Percentiles rank a stretch among this genome's conserved stretches.
phyloP scores from a whole-genome alignment of 2,888 invertebrate genomes.

The Gasteruption jaculator region DNA sequence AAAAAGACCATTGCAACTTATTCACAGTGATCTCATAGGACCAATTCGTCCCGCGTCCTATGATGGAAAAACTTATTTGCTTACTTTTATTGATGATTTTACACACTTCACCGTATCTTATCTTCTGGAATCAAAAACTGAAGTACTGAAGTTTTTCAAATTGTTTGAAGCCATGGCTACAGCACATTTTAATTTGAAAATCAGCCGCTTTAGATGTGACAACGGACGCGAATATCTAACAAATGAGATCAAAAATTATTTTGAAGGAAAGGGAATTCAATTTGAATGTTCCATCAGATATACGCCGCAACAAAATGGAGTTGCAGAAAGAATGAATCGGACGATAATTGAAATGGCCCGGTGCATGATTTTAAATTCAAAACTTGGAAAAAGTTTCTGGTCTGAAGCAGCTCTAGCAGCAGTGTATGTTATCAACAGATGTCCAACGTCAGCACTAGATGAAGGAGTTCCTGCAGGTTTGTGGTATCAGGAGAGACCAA shows the following conservation, averaged over 20 bases:
- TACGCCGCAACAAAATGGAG: slow-evolving; percentile 33
- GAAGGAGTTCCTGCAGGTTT: slow-evolving; percentile 26
- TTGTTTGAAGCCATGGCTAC: slow-evolving; percentile 23
- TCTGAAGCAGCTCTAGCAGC: slow-evolving; percentile 30
- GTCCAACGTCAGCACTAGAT: slow-evolving; percentile 24
- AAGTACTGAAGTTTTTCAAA: slow-evolving; percentile 28
- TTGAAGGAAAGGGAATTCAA: slow-evolving; percentile 23
- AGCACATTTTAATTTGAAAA: slow-evolving; percentile 27
- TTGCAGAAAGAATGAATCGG: slow-evolving; percentile 31
- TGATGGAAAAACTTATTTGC: slow-evolving; percentile 21
- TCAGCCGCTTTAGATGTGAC: slow-evolving; percentile 27
- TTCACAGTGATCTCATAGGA: slow-evolving; percentile 30
- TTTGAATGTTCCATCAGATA: slow-evolving; percentile 29
- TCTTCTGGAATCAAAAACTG: slow-evolving; percentile 21
- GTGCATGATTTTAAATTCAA: slow-evolving; percentile 35
- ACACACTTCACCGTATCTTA: slow-evolving; percentile 25
- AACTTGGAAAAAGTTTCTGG: slow-evolving; percentile 40
- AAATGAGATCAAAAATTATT: slow-evolving; percentile 17
- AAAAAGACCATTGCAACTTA: slow-evolving; percentile 20
- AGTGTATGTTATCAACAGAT: slow-evolving; percentile 30
- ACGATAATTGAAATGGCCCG: slow-evolving; percentile 41
- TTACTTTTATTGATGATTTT: slow-evolving; percentile 31
- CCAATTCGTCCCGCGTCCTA: slow-evolving; percentile 25
- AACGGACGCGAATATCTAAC: slow-evolving; percentile 29
- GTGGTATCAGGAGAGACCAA: slow-evolving; percentile 24